These are phyloP conservation scores for Vulpes ferrilata DNA, from an alignment of 2,113 vertebrate genomes.

Conservation along the genomic window DNA sequence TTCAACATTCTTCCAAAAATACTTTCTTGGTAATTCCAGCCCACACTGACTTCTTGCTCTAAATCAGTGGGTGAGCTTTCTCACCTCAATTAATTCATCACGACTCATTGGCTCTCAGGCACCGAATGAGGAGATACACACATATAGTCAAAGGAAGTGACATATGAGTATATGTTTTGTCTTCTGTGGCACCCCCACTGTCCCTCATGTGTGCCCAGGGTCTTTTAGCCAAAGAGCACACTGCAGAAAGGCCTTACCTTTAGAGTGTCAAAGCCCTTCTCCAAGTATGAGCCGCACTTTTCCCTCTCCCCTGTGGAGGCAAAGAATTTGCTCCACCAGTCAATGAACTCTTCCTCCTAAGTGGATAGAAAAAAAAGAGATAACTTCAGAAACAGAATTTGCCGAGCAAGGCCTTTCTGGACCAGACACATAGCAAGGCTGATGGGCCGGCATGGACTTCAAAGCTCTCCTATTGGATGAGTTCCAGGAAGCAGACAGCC, in stretches of 20 bases:
- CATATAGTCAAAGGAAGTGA: background rate
- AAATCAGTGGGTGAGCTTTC: background rate
- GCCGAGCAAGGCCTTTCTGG: background rate
- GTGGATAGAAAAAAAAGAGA: constrained; percentile 7
- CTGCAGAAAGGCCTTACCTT: constrained; percentile 87
- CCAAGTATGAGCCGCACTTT: constrained; percentile 95
- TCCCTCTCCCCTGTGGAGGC: constrained; percentile 94
- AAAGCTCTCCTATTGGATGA: background rate
- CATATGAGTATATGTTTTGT: background rate
- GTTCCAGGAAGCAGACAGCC: background rate
- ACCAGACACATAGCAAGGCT: background rate
- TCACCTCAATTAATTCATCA: background rate
- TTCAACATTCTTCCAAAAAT: background rate
- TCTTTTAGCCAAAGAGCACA: background rate
- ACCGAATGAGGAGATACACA: background rate
- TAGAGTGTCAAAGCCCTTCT: constrained; percentile 94
- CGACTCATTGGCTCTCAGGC: background rate
- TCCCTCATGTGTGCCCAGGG: background rate
- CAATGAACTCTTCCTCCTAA: constrained; percentile 96
- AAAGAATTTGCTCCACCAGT: constrained; percentile 99
- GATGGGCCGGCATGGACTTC: background rate
- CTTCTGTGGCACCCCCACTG: background rate
- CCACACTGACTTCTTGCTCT: background rate
- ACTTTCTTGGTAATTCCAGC: background rate
- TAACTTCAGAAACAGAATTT: background rate